These are phyloP conservation scores for Anoura caudifer DNA, from an alignment of 2,113 vertebrate genomes.

Conservation along the genomic window DNA sequence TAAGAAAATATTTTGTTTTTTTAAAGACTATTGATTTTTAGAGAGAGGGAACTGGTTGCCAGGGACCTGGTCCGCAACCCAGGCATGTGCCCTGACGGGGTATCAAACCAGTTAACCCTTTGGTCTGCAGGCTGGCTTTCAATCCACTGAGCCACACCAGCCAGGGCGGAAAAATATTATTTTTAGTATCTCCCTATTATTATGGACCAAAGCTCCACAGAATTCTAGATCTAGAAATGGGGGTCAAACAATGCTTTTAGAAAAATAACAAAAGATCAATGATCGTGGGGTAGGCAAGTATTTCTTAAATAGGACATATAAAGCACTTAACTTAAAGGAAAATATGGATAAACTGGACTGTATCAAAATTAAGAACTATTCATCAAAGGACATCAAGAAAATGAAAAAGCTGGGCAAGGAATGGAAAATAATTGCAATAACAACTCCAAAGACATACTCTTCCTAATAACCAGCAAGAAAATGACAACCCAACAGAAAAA, in stretches of 20 bases:
- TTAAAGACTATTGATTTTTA: no score
- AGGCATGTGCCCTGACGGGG: no score
- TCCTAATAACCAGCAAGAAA: neutral
- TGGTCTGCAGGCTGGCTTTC: no score
- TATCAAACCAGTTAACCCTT: no score
- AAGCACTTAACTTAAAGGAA: conserved; percentile 6
- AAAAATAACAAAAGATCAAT: neutral
- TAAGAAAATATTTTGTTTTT: neutral
- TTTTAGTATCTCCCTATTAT: neutral
- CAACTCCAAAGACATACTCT: neutral
- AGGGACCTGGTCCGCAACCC: no score
- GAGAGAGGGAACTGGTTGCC: no score
- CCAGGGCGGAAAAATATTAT: neutral
- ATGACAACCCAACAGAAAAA: neutral
- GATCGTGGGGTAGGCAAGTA: neutral
- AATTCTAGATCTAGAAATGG: neutral
- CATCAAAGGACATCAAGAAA: neutral
- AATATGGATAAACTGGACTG: neutral
- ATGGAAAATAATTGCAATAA: neutral
- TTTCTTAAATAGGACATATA: neutral
- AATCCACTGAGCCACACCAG: no score
- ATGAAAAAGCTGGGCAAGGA: neutral
- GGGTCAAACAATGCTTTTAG: neutral
- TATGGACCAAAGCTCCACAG: neutral
- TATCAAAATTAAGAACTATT: neutral